Evolutionary conservation across 2,113 vertebrate species (phyloP), one percentile per base, ranked within the genome.

Genomic region (Poecile atricapillus): DNA sequence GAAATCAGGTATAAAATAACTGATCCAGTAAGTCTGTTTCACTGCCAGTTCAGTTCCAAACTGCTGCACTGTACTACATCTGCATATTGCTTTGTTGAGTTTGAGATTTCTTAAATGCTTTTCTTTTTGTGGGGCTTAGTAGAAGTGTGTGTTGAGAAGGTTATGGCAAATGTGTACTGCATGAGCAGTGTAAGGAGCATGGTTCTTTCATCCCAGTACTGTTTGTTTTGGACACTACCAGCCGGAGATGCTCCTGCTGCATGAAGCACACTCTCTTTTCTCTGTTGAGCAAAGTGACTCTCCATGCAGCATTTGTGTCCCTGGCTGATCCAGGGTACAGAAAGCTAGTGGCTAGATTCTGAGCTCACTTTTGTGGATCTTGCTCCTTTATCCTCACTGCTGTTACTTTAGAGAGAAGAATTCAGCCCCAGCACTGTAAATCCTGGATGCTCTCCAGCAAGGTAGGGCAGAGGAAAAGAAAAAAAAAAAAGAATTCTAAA

Each of bases 1-100:
- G 77, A 84, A 93, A 95, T 94, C 55, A 75, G 85, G 87, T 94
- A 89, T 83, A 84, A 95, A 96, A 79, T 71, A 84, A 87, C 59
- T 1, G 17, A 83, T 78, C n/a, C 35, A 73, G 44, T 77, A 65
- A 85, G 67, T 63, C 80, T 4, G 1, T 90, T 85, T 92, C 60
- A 24, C 69, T 89, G 73, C 33, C 65, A 43, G 56, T 79, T 83
- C 70, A 69, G 5, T 94, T 93, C 56, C 83, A 64, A 56, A 18
- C 65, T 65, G 30, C 89, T 79, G 86, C 4, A 13, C 62, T 83
- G 83, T 86, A 82, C 91, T 70, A 64, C 83, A 62, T 89, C 78
- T 89, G 70, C 70, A 82, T 93, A 90, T 89, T 89, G 47, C 77
- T 84, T 79, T 90, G 37, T 67, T 70, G 70, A 56, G 25, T 91